Evolutionary conservation across 2,797 vertebrate species (phyloP), one percentile per base, ranked within the genome.

Genomic region (Enteromius mattozi): DNA sequence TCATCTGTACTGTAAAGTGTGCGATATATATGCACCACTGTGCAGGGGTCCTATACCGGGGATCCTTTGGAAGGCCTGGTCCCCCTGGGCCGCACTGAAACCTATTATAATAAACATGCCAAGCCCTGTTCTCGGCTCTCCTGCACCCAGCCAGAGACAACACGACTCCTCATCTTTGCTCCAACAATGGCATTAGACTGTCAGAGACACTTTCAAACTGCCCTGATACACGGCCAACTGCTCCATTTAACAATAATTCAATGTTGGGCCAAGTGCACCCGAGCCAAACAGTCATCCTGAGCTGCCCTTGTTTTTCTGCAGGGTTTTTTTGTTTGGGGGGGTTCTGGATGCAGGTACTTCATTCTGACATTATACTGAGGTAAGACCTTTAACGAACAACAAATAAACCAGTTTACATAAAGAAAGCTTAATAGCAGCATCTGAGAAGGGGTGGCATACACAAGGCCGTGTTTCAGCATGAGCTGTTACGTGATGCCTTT

Each of bases 121-220:
- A 86, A 88, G 78, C 65, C 33, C 37, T 74, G 80, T 63, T 79
- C 85, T 82, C 30, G 21, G n/a, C 37, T 86, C 80, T 65, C 59
- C 59, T 59, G 82, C 82, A 79, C 14, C 71, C 66, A 83, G 86
- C 85, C 88, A 88, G 86, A 83, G 84, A 88, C 81, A 89, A 87
- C 85, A 87, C 69, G 59, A 78, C 59, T 70, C 78, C 77, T 89
- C 86, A 81, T 83, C 78, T 81, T 54, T 69, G 82, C 82, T 89
- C 88, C 88, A 89, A 86, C 86, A 89, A 88, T 86, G 86, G 85
- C 88, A 88, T 89, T 89, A 89, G 85, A 77, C 79, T 86, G 86
- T 89, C 85, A 88, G 80, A 76, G 78, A 83, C 79, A 81, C 78
- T 86, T 85, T 87, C 63, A 80, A 81, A 69, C 76, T 49, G 61